A percentile compares a stretch with the other conserved stretches of the same genome.
phyloP scores from a whole-genome alignment of 2,888 invertebrate genomes.

The Gisinianus flammeolus region DNA sequence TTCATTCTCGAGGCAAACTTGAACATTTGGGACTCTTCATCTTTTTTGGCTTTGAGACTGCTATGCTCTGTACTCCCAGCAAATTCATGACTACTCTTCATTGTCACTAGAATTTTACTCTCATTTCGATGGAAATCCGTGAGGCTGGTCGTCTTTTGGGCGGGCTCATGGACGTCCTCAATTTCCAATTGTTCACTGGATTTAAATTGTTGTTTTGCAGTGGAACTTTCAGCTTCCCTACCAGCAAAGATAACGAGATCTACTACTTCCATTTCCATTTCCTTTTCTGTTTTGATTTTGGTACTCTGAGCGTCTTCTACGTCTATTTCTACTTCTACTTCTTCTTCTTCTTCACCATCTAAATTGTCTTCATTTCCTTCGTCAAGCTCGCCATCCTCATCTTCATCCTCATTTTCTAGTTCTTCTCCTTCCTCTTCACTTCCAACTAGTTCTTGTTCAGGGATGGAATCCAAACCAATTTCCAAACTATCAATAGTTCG shows the following conservation, averaged over 20 bases:
- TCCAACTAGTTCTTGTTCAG: background rate
- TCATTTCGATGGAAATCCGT: background rate
- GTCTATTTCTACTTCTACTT: background rate
- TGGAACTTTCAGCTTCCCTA: background rate
- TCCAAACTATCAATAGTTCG: background rate
- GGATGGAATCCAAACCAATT: background rate
- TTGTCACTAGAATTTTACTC: background rate
- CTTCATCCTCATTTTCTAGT: background rate
- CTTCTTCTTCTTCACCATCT: no score
- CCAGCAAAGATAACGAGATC: background rate
- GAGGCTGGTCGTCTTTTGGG: conserved; percentile 11
- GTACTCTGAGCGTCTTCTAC: background rate
- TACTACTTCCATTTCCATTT: background rate
- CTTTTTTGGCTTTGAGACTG: background rate
- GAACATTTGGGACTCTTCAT: background rate
- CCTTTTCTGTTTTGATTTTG: background rate
- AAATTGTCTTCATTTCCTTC: no score
- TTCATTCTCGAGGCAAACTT: background rate
- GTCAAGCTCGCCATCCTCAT: background rate
- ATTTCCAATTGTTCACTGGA: no score
- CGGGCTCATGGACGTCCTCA: no score
- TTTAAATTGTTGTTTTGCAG: no score
- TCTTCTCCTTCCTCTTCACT: background rate
- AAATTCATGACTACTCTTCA: conserved; percentile 29
- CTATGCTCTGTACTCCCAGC: background rate